Evolutionary conservation across 2,113 vertebrate species (phyloP), one percentile per base, ranked within the genome.

Genomic region (Tetrao urogallus): DNA sequence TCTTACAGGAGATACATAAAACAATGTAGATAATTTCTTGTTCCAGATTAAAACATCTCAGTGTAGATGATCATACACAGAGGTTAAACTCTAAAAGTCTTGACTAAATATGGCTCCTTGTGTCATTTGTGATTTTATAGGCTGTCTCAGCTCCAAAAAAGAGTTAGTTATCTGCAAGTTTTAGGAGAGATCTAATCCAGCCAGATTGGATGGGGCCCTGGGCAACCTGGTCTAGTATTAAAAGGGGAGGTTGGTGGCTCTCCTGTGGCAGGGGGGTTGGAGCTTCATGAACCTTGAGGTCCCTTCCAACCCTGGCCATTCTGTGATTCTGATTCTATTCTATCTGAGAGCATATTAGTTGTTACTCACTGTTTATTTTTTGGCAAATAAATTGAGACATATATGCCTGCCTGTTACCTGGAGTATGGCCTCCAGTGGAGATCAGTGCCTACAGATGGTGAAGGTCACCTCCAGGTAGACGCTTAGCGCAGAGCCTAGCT

Each of bases 21-120:
- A 30, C 17, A 76, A 11, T 2, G 0, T 2, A 18, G 3, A 0
- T 17, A 17, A 30, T 50, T 32, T 38, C 16, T n/a, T 48, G 13
- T 28, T 88, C 21, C 18, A 34, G 12, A 1, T 6, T 21, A 42
- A 58, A 88, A 56, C 3, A 38, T 58, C 30, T 80, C 27, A 21
- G 14, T 74, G 21, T 11, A 64, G 8, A 30, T 32, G 4, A 60
- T 13, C 36, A 40, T 27, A 22, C 0, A 6, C 28, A 57, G 11
- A 80, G 2, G 2, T 72, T 93, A 28, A 56, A 11, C 6, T 27
- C 28, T 20, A 57, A 58, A 58, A 58, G 20, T 65, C 14, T 65
- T n/a, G 25, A 54, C 22, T 57, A 24, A 76, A 40, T 20, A 40
- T 8, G 6, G 38, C 1, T 69, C 65, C 30, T 52, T 54, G 5